Evolutionary conservation across 2,888 invertebrate species (phyloP).

Genomic region (Calephelis perditalis): DNA sequence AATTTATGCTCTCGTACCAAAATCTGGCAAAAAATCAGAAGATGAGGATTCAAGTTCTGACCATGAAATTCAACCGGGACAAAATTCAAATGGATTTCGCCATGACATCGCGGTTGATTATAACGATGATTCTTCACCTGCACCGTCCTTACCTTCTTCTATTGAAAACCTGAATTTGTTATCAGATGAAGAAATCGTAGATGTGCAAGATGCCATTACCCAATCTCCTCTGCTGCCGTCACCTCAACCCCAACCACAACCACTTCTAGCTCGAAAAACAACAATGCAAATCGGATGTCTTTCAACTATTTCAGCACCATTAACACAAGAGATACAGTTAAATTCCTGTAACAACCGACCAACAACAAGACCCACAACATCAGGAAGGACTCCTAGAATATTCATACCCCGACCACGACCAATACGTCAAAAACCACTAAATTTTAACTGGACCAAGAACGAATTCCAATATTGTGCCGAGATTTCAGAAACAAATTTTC

Average conservation of each 20-base stretch:
- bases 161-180: slow-evolving; percentile 21
- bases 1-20: slow-evolving; percentile 23
- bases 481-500: slow-evolving; percentile 9
- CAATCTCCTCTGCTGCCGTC: background rate
- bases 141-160: slow-evolving; percentile 24
- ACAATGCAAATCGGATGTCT: background rate
- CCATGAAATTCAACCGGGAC: background rate
- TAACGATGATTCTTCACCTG: slow-evolving; percentile 24
- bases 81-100: slow-evolving; percentile 9
- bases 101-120: slow-evolving; percentile 18
- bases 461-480: slow-evolving; percentile 13
- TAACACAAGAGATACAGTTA: background rate
- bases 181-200: slow-evolving; percentile 19
- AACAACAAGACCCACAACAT: background rate
- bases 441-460: slow-evolving; percentile 2
- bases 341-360: slow-evolving; percentile 3
- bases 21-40: slow-evolving; percentile 25
- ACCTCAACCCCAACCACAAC: background rate
- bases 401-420: slow-evolving; percentile 2
- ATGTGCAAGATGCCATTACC: slow-evolving; percentile 9
- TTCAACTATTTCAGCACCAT: slow-evolving; percentile 13
- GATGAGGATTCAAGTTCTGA: slow-evolving; percentile 16
- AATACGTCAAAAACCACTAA: slow-evolving; percentile 3
- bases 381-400: background rate
- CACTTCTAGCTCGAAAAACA: background rate